Conservation (phyloP, 2,888 invertebrate genomes). For the Drosophila incognita region DNA sequence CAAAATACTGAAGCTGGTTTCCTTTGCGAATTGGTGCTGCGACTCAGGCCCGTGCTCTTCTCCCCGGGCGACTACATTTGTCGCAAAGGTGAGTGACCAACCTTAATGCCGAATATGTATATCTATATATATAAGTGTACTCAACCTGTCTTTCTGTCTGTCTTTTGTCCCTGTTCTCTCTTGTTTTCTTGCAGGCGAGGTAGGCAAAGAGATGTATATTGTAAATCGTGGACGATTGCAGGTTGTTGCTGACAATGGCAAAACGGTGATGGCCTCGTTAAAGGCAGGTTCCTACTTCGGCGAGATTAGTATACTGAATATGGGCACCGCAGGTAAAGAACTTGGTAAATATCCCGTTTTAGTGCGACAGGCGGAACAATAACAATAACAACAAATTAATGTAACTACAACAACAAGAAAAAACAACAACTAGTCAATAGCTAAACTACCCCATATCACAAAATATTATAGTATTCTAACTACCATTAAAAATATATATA, state of each 20-base stretch:
- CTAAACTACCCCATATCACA: conserved; percentile 9
- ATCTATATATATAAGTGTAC: not conserved
- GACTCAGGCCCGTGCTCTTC: conserved; percentile 97
- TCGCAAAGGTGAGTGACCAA: conserved; percentile 92
- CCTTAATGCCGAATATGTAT: not conserved
- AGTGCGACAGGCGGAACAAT: conserved; percentile 86
- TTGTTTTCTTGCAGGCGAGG: conserved; percentile 91
- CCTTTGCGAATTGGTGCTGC: conserved; percentile 97
- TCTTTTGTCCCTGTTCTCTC: not conserved
- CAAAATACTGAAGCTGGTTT: conserved; percentile 99
- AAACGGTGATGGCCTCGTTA: conserved; percentile 97
- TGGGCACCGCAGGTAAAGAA: conserved; percentile 99
- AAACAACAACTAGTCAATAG: conserved; percentile 27
- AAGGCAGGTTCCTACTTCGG: conserved; percentile 99
- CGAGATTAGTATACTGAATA: conserved; percentile 99
- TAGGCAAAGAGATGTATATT: conserved; percentile 99
- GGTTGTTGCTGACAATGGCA: conserved; percentile 97
- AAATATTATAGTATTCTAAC: not conserved
- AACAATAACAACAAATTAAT: conserved; percentile 56
- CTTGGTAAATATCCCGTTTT: conserved; percentile 95
- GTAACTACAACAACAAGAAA: conserved; percentile 38
- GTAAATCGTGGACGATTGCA: conserved; percentile 97
- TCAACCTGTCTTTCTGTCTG: not conserved
- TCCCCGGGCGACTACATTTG: conserved; percentile 99
- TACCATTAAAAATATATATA: not conserved